phyloP scores from a whole-genome alignment of 1,140 invertebrate genomes.

The Drosophila ananassae region DNA sequence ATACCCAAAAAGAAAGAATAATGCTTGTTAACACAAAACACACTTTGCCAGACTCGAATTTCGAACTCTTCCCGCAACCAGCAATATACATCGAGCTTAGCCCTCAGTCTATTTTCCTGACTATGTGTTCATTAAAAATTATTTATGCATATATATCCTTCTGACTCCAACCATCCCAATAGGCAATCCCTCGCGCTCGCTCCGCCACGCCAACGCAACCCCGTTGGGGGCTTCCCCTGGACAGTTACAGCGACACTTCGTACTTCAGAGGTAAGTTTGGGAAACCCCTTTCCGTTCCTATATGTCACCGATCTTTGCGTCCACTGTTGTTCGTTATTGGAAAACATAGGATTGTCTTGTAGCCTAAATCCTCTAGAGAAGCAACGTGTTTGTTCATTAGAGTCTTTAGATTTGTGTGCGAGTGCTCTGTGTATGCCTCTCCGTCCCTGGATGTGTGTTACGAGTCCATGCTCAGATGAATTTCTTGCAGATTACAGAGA shows the following conservation, averaged over 20 bases:
- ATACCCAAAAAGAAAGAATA: constrained; percentile 84
- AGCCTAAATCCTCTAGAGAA: neutral
- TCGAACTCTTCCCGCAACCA: constrained; percentile 46
- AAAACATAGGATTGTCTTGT: neutral
- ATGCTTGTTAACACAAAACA: constrained; percentile 60
- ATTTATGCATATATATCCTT: constrained; percentile 61
- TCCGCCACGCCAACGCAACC: constrained; percentile 87
- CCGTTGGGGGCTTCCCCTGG: constrained; percentile 85
- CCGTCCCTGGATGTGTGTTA: neutral
- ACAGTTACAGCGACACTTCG: constrained; percentile 83
- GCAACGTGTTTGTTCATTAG: neutral
- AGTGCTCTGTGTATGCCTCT: constrained; percentile 18
- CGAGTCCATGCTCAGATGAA: neutral
- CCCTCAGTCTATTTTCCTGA: constrained; percentile 64
- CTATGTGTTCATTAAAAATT: constrained; percentile 74
- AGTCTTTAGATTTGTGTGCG: constrained; percentile 2
- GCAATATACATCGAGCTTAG: constrained; percentile 42
- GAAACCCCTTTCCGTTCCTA: neutral
- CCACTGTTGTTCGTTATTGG: neutral
- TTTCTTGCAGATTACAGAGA: constrained; percentile 75
- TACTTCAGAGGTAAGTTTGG: constrained; percentile 87
- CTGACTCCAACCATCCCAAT: constrained; percentile 67
- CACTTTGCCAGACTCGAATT: constrained; percentile 56
- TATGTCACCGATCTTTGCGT: neutral
- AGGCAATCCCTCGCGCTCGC: constrained; percentile 88